These are phyloP conservation scores for Mesitornis unicolor DNA, from an alignment of 2,113 vertebrate species.

Conservation along the genomic window DNA sequence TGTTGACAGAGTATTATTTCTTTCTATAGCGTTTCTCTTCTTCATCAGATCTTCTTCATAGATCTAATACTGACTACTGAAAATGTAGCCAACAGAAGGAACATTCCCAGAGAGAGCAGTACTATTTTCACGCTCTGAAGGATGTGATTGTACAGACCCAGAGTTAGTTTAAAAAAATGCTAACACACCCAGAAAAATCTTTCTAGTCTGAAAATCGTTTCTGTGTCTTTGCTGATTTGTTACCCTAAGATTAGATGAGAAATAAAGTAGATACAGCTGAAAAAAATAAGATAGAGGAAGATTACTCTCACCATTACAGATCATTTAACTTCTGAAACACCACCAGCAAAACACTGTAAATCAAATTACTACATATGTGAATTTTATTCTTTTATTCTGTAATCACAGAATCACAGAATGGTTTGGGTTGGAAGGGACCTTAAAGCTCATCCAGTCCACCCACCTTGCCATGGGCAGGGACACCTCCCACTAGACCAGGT, in stretches of 20 bases:
- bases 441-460: too few relatives aligned
- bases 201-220: background rate
- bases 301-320: background rate
- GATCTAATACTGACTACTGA: background rate
- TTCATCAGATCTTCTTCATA: background rate
- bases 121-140: background rate
- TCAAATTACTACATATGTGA: fast-evolving
- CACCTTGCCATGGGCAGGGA: too few relatives aligned
- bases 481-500: too few relatives aligned
- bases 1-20: fast-evolving
- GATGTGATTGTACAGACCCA: background rate
- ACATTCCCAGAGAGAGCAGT: background rate
- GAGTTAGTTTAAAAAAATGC: background rate
- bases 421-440: too few relatives aligned
- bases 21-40: background rate
- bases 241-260: background rate
- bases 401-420: too few relatives aligned
- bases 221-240: background rate
- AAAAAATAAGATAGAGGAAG: background rate
- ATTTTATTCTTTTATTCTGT: background rate
- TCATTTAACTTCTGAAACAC: background rate
- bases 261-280: background rate
- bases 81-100: background rate
- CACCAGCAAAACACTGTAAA: background rate
- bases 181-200: background rate